phyloP scores from a whole-genome alignment of 37 sponge, comb jelly and placozoan genomes.

The Dysidea cf. avara region DNA sequence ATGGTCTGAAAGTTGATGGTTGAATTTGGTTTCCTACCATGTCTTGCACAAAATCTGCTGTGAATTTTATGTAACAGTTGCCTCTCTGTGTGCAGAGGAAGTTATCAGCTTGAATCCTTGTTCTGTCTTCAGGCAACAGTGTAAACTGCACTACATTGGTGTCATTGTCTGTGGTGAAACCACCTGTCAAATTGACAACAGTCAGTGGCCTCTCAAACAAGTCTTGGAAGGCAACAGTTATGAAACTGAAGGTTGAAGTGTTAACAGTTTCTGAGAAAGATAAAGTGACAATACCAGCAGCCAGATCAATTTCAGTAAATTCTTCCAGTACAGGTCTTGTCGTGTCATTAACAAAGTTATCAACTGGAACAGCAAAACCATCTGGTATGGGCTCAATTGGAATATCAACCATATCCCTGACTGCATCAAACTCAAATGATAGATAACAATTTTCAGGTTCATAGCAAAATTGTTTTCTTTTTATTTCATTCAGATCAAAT shows the following conservation, averaged over 20 bases:
- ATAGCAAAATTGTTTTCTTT: conserved; percentile 71
- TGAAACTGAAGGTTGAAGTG: conserved; percentile 54
- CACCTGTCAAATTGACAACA: conserved; percentile 71
- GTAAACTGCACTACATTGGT: conserved; percentile 56
- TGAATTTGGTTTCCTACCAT: conserved; percentile 68
- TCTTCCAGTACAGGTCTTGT: conserved; percentile 61
- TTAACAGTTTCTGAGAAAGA: conserved; percentile 87
- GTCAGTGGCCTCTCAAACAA: conserved; percentile 58
- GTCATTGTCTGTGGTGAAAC: conserved; percentile 49
- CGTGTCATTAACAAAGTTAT: conserved; percentile 56
- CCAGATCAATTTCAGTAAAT: conserved; percentile 75
- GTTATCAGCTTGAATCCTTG: conserved; percentile 52
- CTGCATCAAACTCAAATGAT: conserved; percentile 68
- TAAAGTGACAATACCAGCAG: conserved; percentile 50
- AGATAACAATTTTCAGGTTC: conserved; percentile 56
- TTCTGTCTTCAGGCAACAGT: conserved; percentile 38
- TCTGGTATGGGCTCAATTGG: conserved; percentile 75
- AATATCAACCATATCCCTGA: conserved; percentile 79
- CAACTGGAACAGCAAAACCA: conserved; percentile 66
- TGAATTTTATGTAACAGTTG: conserved; percentile 87
- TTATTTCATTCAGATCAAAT: conserved; percentile 88
- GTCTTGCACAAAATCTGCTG: conserved; percentile 65
- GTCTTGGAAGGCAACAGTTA: conserved; percentile 69
- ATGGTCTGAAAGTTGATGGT: conserved; percentile 19
- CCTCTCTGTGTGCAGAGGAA: conserved; percentile 78